Percentiles rank a stretch among this genome's conserved stretches.
Conservation (phyloP, 2,797 vertebrate genomes). For the Spinibarbus caldwelli region DNA sequence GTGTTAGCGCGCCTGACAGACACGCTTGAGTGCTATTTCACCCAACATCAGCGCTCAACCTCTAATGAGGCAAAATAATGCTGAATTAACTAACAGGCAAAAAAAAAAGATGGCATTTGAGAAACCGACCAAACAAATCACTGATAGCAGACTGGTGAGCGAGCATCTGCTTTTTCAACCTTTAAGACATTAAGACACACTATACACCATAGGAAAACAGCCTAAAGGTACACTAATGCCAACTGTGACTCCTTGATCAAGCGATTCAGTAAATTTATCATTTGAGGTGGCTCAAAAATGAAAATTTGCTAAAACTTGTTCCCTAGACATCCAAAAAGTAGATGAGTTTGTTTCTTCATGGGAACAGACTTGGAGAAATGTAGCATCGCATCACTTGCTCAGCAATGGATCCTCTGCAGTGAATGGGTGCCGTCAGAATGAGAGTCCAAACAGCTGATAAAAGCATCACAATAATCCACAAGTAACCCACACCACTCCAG, state of each 20-base stretch:
- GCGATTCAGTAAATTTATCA: not conserved
- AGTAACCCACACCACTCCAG: not conserved
- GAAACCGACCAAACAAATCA: conserved; percentile 16
- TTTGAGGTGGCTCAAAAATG: not conserved
- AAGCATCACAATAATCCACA: not conserved
- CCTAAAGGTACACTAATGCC: not conserved
- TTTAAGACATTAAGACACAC: too few species aligned
- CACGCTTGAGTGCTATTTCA: conserved; percentile 20
- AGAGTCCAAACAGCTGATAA: not conserved
- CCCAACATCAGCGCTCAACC: conserved; percentile 10
- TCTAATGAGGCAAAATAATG: conserved; percentile 55
- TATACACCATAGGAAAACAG: not conserved
- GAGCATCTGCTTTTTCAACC: not conserved
- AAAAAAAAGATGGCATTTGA: conserved; percentile 27
- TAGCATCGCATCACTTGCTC: not conserved
- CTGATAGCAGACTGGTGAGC: not conserved
- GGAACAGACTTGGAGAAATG: not conserved
- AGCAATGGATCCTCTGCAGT: not conserved
- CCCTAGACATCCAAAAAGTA: not conserved
- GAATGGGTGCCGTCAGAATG: not conserved
- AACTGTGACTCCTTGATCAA: not conserved
- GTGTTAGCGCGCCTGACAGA: not conserved
- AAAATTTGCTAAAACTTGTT: not conserved
- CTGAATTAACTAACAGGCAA: conserved; percentile 44
- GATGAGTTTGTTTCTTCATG: not conserved